phyloP scores from a whole-genome alignment of 2,797 vertebrate species.

The Balearica regulorum region DNA sequence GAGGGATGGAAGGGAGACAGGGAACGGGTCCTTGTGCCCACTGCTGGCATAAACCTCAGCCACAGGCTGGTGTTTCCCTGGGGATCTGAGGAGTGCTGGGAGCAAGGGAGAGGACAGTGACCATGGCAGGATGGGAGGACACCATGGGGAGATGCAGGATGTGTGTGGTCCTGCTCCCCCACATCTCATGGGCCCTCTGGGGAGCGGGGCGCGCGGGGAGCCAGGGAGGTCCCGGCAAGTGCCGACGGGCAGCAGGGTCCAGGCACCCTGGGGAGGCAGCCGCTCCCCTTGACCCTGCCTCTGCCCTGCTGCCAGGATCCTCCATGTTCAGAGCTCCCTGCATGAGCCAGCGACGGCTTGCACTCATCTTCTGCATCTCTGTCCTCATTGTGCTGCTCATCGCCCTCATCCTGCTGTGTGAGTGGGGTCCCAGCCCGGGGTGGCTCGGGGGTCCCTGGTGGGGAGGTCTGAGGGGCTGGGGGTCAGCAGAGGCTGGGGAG shows the following conservation, averaged over 20 bases:
- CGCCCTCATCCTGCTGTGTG: conserved; percentile 75
- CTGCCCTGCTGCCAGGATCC: conserved; percentile 27
- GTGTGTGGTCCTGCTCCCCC: background rate
- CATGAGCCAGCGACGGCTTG: conserved; percentile 68
- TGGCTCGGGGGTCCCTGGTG: background rate
- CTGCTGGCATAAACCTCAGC: background rate
- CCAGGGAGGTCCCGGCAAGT: background rate
- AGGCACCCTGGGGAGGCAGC: background rate
- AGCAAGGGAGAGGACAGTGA: background rate
- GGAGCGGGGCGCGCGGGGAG: background rate
- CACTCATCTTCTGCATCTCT: conserved; percentile 64
- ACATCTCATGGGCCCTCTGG: background rate
- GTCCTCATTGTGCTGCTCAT: conserved; percentile 70
- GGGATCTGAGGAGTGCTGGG: background rate
- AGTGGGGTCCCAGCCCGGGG: background rate
- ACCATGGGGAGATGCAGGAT: rapidly evolving
- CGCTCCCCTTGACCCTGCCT: background rate
- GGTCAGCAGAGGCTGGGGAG: background rate
- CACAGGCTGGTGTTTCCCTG: background rate
- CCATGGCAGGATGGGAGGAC: background rate
- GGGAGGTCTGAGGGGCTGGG: background rate
- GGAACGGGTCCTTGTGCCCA: background rate
- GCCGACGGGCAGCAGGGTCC: no score
- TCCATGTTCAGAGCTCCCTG: conserved; percentile 69
- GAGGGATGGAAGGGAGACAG: background rate